These are phyloP conservation scores for Grallaria varia DNA, from an alignment of 2,113 vertebrate genomes.

Conservation along the genomic window DNA sequence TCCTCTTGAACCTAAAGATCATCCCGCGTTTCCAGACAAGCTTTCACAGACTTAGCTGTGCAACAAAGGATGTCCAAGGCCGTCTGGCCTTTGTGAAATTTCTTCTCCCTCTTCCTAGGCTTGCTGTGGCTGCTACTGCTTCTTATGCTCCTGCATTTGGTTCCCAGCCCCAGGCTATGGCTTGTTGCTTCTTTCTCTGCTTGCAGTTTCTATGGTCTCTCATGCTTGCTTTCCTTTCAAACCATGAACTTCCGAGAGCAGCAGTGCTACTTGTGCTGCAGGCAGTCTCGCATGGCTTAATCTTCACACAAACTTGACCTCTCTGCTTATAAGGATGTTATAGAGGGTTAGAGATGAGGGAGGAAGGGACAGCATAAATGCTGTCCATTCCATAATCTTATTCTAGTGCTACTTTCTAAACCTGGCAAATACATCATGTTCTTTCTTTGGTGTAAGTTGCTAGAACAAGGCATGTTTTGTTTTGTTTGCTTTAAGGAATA, in stretches of 20 bases:
- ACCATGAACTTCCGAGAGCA: neutral
- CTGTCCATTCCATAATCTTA: neutral
- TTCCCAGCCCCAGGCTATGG: neutral
- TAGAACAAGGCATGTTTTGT: neutral
- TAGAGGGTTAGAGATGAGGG: accelerated
- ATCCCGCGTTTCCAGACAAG: neutral
- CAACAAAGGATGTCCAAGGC: neutral
- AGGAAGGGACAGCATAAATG: neutral
- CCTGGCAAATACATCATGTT: neutral
- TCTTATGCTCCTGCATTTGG: neutral
- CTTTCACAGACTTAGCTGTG: neutral
- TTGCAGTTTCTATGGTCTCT: neutral
- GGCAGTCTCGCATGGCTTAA: neutral
- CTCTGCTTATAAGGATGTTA: neutral
- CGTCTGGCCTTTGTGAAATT: neutral
- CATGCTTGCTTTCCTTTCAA: neutral
- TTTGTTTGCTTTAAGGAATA: neutral
- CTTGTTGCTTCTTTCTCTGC: neutral
- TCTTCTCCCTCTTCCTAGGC: neutral
- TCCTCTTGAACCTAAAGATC: neutral
- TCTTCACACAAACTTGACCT: neutral
- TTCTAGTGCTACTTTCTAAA: neutral
- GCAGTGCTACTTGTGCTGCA: neutral
- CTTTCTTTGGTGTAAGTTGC: neutral
- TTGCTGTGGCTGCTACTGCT: neutral